A percentile compares a stretch with the other conserved stretches of the same genome.
Evolutionary conservation across 2,888 invertebrate genomes (phyloP).

Genomic region (Panzeria rudis): DNA sequence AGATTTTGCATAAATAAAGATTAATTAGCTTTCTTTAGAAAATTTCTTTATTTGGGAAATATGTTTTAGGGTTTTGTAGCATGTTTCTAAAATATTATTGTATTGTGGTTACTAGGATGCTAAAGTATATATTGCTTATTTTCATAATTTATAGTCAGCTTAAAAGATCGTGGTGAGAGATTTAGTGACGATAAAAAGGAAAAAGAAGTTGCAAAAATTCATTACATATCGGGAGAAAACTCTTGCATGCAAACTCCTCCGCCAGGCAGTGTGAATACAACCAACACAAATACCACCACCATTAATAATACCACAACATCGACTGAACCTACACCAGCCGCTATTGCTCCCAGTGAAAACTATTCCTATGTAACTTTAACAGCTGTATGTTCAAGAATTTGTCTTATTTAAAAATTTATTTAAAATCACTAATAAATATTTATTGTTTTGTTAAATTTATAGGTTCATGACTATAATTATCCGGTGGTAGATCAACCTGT

Average conservation of each 20-base stretch:
- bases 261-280: slow-evolving; percentile 29
- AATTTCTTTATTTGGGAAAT: background rate
- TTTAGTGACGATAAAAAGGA: slow-evolving; percentile 79
- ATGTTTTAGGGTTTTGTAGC: background rate
- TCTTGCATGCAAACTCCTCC: slow-evolving; percentile 71
- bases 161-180: slow-evolving; percentile 78
- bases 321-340: slow-evolving; percentile 75
- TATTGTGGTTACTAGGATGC: background rate
- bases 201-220: slow-evolving; percentile 84
- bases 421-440: background rate
- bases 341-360: slow-evolving; percentile 86
- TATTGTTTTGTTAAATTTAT: slow-evolving; percentile 38
- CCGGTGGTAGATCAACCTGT: slow-evolving; percentile 85
- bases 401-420: background rate
- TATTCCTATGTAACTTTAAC: slow-evolving; percentile 94
- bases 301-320: slow-evolving; percentile 45
- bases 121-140: background rate
- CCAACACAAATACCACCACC: slow-evolving; percentile 31
- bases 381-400: slow-evolving; percentile 84
- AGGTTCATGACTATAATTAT: slow-evolving; percentile 94
- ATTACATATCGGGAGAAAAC: slow-evolving; percentile 85
- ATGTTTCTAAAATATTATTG: background rate
- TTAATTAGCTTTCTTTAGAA: background rate
- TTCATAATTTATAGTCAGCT: slow-evolving; percentile 78
- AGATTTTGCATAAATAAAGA: background rate